Evolutionary conservation across 2,797 vertebrate genomes (phyloP), one percentile per base, ranked within the genome.

Genomic region (Coregonus sp.): DNA sequence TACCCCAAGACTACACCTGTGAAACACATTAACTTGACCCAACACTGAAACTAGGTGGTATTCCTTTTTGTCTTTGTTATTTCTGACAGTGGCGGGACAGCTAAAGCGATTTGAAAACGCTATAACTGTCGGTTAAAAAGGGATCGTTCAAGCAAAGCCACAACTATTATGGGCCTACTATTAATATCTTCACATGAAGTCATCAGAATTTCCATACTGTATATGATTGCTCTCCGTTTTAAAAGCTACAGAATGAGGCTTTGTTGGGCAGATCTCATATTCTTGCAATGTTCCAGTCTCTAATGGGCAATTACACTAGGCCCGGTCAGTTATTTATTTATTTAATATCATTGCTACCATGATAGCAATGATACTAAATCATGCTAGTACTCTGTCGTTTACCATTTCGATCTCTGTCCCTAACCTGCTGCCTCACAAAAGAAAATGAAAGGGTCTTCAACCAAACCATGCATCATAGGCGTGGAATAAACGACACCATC

Each of bases 141-240:
- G 85, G 89, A 92, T 91, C 83, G 78, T 93, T 93, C 85, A 89
- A 80, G 87, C 78, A 80, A 92, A 92, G 84, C 92, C 91, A 80
- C 92, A 89, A 89, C 90, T 91, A 93, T 94, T 93, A 93, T 82
- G 70, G 83, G 82, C 78, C 85, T 85, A 90, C 90, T 91, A 87
- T 90, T 93, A 89, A 90, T 91, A 91, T 93, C 91, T 92, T 86
- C 87, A 84, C 81, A 88, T 85, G 88, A 89, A 84, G 82, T 84
- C 91, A 89, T 94, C 88, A 92, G 75, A 85, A 86, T 94, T 94
- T 94, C 94, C 93, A 94, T 86, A 81, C 84, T 73, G 79, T 84
- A 86, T 86, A 89, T 88, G 88, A 92, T 86, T 92, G 87, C 86
- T 78, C 81, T 86, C 86, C 84, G 81, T 88, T 89, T 92, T 83